Conservation (phyloP, 2,888 invertebrate genomes). For the Rhogogaster chlorosoma region DNA sequence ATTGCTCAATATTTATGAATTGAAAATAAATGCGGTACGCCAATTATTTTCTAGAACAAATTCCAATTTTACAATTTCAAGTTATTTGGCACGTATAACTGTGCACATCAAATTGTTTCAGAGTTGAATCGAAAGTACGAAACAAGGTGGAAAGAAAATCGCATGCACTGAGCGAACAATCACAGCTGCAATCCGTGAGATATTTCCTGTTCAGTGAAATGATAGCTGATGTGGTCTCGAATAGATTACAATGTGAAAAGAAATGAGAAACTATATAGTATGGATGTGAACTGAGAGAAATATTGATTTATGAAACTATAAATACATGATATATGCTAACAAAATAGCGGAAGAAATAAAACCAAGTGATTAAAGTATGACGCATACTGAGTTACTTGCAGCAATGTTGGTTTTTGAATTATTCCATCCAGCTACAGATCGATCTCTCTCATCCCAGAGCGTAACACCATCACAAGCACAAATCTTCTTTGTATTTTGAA, state of each 20-base stretch:
- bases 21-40: neutral
- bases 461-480: slow-evolving; percentile 95
- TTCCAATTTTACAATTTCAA: neutral
- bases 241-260: neutral
- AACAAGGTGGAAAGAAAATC: slow-evolving; percentile 3
- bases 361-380: slow-evolving; percentile 53
- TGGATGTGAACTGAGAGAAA: neutral
- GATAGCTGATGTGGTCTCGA: neutral
- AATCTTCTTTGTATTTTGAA: slow-evolving; percentile 92
- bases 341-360: neutral
- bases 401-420: slow-evolving; percentile 7
- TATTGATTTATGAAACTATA: neutral
- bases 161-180: neutral
- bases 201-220: neutral
- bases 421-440: slow-evolving; percentile 78
- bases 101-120: neutral
- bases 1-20: neutral
- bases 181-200: neutral
- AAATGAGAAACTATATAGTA: neutral
- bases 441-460: slow-evolving; percentile 91
- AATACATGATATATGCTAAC: neutral
- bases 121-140: neutral
- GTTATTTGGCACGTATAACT: neutral
- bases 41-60: neutral
- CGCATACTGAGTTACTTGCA: slow-evolving; percentile 56